phyloP scores from a whole-genome alignment of 2,888 invertebrate genomes.

The Allophyes oxyacanthae region DNA sequence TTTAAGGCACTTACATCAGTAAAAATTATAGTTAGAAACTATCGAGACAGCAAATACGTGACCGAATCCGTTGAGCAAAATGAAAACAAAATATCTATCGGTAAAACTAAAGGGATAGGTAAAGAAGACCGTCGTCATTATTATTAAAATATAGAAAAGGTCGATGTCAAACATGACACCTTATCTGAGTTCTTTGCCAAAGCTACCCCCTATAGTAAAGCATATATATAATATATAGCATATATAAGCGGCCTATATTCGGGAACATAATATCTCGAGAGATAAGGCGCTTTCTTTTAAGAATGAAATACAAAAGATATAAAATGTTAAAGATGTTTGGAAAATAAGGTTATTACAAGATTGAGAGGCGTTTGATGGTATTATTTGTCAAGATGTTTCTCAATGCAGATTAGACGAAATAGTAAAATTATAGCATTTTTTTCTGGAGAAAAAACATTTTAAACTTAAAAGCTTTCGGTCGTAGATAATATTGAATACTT shows the following conservation, averaged over 20 bases:
- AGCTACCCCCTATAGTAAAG: too few relatives aligned
- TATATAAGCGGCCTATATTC: slow-evolving; percentile 48
- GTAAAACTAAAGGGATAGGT: slow-evolving; percentile 5
- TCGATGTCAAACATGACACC: slow-evolving; percentile 37
- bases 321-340: not conserved
- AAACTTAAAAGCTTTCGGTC: too few relatives aligned
- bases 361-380: not conserved
- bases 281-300: slow-evolving; percentile 17
- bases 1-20: too few relatives aligned
- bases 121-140: slow-evolving; percentile 15
- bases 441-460: too few relatives aligned
- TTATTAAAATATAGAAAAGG: slow-evolving; percentile 38
- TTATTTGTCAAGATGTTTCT: too few relatives aligned
- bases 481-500: too few relatives aligned
- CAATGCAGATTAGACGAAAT: too few relatives aligned
- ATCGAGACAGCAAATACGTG: too few relatives aligned
- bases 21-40: too few relatives aligned
- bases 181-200: slow-evolving; percentile 37
- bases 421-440: too few relatives aligned
- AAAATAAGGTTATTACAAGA: slow-evolving; percentile 6
- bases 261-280: slow-evolving; percentile 26
- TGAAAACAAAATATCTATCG: not conserved
- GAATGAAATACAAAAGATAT: slow-evolving; percentile 18
- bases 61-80: not conserved
- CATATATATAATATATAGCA: too few relatives aligned